These are phyloP conservation scores for Camptogramma bilineatum DNA, from an alignment of 2,888 invertebrate species.

Conservation along the genomic window DNA sequence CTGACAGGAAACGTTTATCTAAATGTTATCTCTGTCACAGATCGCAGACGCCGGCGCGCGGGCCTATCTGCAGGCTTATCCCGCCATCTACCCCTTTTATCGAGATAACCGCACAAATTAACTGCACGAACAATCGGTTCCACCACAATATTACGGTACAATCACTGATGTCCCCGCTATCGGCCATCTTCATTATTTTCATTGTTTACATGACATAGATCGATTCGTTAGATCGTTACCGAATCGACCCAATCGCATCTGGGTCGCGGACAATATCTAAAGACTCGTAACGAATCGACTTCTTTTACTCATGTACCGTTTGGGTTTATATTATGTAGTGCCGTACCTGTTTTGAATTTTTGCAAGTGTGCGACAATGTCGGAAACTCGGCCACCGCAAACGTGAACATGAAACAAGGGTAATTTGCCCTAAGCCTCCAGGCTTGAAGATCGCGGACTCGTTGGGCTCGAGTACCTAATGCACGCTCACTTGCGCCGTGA, in stretches of 20 bases:
- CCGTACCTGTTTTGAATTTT: constrained; percentile 37
- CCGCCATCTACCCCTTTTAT: constrained; percentile 51
- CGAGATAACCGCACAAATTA: constrained; percentile 62
- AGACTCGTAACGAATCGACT: constrained; percentile 51
- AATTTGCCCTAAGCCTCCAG: constrained; percentile 41
- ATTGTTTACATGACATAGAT: constrained; percentile 63
- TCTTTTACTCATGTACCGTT: constrained; percentile 44
- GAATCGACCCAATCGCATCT: constrained; percentile 56
- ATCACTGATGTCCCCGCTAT: constrained; percentile 52
- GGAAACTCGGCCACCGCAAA: constrained; percentile 30
- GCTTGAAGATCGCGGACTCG: constrained; percentile 52
- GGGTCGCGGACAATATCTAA: constrained; percentile 56
- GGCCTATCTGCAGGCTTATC: constrained; percentile 63
- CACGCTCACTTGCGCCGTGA: constrained; percentile 59
- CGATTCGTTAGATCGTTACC: constrained; percentile 58
- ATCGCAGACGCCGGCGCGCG: constrained; percentile 62
- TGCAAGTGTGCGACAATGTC: constrained; percentile 31
- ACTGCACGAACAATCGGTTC: constrained; percentile 54
- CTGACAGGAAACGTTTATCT: constrained; percentile 64
- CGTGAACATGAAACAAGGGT: constrained; percentile 31
- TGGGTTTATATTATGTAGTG: constrained; percentile 30
- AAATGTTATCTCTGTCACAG: constrained; percentile 69
- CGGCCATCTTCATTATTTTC: constrained; percentile 56
- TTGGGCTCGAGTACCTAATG: constrained; percentile 46
- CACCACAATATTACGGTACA: constrained; percentile 54